Evolutionary conservation across 1,140 invertebrate genomes (phyloP).

Genomic region (Bombus confusus): DNA sequence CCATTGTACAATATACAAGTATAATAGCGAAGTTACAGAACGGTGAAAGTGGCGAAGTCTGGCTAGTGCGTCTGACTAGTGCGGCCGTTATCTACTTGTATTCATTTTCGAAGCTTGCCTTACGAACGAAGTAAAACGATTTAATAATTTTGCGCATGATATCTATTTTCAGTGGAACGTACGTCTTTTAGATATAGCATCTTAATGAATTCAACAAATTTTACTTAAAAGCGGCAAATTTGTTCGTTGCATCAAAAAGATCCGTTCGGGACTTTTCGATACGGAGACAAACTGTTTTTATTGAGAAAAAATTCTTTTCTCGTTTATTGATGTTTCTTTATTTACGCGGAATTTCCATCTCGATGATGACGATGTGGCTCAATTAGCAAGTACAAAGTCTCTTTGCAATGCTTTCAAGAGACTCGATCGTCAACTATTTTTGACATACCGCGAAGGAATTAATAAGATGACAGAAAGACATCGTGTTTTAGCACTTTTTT

Average conservation of each 20-base stretch:
- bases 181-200: background rate
- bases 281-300: background rate
- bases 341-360: constrained; percentile 31
- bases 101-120: constrained; percentile 16
- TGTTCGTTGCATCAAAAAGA: background rate
- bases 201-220: constrained; percentile 1
- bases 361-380: constrained; percentile 18
- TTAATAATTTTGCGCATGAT: background rate
- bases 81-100: constrained; percentile 68
- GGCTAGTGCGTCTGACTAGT: constrained; percentile 64
- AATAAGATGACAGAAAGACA: constrained; percentile 29
- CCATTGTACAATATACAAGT: background rate
- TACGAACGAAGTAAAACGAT: background rate
- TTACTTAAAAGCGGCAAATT: background rate
- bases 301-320: background rate
- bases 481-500: constrained; percentile 62
- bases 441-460: background rate
- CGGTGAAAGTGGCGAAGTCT: constrained; percentile 4
- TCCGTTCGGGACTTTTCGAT: background rate
- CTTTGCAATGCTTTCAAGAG: constrained; percentile 12
- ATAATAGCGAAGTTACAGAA: background rate
- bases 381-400: constrained; percentile 18
- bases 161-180: background rate
- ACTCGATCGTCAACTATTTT: constrained; percentile 3
- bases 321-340: background rate